Conservation (phyloP, 2,797 vertebrate species). For the Hoplostethus atlanticus region DNA sequence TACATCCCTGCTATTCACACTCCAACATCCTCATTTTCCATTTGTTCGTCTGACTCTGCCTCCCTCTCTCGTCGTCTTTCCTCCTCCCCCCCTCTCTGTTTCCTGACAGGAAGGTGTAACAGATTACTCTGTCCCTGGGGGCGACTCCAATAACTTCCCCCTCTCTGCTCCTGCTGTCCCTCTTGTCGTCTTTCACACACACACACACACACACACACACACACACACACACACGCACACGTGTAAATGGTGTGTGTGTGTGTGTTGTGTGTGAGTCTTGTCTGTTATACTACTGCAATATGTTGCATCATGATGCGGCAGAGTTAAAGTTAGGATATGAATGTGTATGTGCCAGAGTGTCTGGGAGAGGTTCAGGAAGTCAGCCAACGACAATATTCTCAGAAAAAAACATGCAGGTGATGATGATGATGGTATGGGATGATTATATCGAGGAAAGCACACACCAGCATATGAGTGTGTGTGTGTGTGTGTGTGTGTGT, state of each 20-base stretch:
- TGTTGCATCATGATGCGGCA: constrained; percentile 2
- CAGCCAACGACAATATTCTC: not conserved
- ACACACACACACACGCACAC: constrained; percentile 3
- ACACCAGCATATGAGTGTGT: constrained; percentile 8
- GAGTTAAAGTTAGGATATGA: not conserved
- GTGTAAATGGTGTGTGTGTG: too few species aligned
- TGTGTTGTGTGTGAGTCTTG: not conserved
- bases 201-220: constrained; percentile 1
- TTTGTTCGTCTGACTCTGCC: not conserved
- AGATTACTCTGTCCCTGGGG: constrained; percentile 36
- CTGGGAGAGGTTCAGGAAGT: not conserved
- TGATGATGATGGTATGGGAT: not conserved
- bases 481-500: constrained; percentile 24
- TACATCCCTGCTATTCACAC: too few species aligned
- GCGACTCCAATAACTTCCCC: constrained; percentile 50
- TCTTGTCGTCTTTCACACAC: too few species aligned
- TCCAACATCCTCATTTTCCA: not conserved
- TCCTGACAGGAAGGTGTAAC: not conserved
- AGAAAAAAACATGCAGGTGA: not conserved
- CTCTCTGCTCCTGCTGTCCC: constrained; percentile 7
- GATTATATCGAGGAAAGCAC: constrained; percentile 12
- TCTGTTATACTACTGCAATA: not conserved
- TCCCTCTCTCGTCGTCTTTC: not conserved
- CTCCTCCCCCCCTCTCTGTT: constrained; percentile 21
- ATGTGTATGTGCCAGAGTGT: not conserved